Percentiles rank a stretch among this genome's conserved stretches.
phyloP scores from a whole-genome alignment of 2,797 vertebrate genomes.

The Typhlichthys subterraneus region DNA sequence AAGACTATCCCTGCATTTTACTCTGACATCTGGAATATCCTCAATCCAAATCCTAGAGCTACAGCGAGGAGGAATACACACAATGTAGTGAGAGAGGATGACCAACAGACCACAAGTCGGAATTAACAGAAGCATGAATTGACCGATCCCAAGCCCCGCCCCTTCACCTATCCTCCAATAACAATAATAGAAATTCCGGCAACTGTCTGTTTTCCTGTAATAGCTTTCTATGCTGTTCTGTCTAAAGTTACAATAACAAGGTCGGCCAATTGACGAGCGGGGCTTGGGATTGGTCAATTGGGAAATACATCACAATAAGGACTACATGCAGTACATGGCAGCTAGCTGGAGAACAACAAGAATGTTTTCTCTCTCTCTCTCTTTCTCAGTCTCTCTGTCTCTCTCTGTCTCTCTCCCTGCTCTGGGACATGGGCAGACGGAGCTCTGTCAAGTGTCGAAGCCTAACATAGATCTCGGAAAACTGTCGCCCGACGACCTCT shows the following conservation, averaged over 20 bases:
- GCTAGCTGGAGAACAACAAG: too few species aligned
- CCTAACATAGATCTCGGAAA: conserved; percentile 61
- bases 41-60: conserved; percentile 22
- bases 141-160: too few species aligned
- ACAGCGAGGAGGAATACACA: conserved; percentile 4
- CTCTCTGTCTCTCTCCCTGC: conserved; percentile 12
- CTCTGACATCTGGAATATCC: conserved; percentile 20
- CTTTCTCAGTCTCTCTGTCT: conserved; percentile 20
- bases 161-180: too few species aligned
- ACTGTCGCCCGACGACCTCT: conserved; percentile 33
- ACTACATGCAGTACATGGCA: too few species aligned
- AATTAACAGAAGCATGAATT: conserved; percentile 5
- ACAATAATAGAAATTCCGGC: too few species aligned
- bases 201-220: too few species aligned
- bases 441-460: conserved; percentile 55
- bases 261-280: too few species aligned
- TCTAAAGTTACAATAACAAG: too few species aligned
- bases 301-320: conserved; percentile 17
- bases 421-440: conserved; percentile 5
- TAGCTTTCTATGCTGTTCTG: too few species aligned
- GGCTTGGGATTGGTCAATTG: neutral
- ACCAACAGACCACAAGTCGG: conserved; percentile 6
- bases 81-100: conserved; percentile 13
- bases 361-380: conserved; percentile 34
- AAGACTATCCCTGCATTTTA: conserved; percentile 13